Evolutionary conservation across 2,113 vertebrate genomes (phyloP).

Genomic region (Pterocles orientalis): DNA sequence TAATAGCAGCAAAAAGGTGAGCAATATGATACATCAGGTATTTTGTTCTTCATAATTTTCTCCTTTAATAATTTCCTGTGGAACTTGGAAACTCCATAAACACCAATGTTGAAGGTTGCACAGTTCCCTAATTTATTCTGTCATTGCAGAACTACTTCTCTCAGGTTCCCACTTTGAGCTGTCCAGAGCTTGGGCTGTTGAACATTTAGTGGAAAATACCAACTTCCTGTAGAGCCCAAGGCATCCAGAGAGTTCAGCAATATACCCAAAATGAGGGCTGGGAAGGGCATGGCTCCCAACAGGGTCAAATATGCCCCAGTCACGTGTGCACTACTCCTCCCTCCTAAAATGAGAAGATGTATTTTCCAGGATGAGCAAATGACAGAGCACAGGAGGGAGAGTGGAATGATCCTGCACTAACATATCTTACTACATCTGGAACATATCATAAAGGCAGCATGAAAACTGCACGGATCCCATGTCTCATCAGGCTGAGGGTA

Average conservation of each 20-base stretch:
- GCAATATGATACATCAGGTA: neutral
- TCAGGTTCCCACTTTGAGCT: neutral
- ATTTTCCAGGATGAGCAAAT: neutral
- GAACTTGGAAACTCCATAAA: neutral
- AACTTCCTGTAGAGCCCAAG: neutral
- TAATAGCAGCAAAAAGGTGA: neutral
- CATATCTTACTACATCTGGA: neutral
- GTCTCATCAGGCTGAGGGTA: neutral
- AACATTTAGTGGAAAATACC: neutral
- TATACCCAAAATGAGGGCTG: neutral
- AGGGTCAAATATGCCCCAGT: neutral
- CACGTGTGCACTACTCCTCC: neutral
- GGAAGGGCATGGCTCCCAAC: neutral
- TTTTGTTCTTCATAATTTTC: neutral
- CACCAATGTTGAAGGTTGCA: neutral
- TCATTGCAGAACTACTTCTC: neutral
- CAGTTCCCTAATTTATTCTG: neutral
- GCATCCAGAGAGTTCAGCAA: neutral
- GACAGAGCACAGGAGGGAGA: neutral
- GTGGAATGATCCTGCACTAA: neutral
- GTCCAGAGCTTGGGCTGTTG: neutral
- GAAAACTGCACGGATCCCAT: neutral
- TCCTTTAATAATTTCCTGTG: neutral
- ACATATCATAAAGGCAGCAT: neutral
- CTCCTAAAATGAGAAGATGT: neutral